These are phyloP conservation scores for Lutraria lutraria DNA, from an alignment of 2,888 invertebrate genomes.

Conservation along the genomic window DNA sequence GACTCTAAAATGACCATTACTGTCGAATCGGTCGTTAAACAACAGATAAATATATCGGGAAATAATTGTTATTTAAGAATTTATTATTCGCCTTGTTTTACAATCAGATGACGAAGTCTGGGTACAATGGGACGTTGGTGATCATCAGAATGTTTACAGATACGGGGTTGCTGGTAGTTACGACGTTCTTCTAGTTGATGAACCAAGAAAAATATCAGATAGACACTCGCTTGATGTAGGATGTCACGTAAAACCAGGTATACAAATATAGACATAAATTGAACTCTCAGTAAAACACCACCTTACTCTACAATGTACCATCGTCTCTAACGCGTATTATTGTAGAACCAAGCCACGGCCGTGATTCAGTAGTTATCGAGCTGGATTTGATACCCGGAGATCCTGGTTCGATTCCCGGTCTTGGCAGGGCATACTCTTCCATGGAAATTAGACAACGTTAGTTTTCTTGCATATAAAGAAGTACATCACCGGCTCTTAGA, in stretches of 20 bases:
- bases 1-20: no score
- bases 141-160: slow-evolving; percentile 35
- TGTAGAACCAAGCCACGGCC: no score
- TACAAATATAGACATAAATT: neutral
- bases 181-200: slow-evolving; percentile 44
- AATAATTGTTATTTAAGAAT: neutral
- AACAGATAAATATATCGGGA: neutral
- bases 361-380: no score
- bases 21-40: no score
- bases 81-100: neutral
- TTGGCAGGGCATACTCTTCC: no score
- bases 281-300: neutral
- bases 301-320: no score
- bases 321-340: no score
- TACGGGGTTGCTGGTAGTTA: slow-evolving; percentile 38
- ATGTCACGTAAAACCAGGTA: slow-evolving; percentile 44
- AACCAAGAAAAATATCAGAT: slow-evolving; percentile 28
- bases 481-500: no score
- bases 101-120: slow-evolving; percentile 26
- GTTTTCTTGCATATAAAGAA: no score
- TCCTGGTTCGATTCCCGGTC: no score
- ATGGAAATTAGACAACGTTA: no score
- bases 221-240: slow-evolving; percentile 36
- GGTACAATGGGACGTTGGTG: slow-evolving; percentile 58
- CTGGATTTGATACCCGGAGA: no score